Evolutionary conservation across 2,888 invertebrate species (phyloP).

Genomic region (Drosophila borborema): DNA sequence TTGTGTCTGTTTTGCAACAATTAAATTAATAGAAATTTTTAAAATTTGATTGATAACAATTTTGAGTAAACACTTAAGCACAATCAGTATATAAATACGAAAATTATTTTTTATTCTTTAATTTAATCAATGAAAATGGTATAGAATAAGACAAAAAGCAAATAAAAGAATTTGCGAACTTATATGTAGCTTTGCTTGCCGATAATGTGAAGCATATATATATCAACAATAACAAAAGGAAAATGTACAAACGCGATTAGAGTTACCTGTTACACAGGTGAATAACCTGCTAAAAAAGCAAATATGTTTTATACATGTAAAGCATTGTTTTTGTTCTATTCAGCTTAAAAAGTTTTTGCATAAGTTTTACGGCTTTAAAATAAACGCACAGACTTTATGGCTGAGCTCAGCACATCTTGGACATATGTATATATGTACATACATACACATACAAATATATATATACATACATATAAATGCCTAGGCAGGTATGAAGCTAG

Average conservation of each 20-base stretch:
- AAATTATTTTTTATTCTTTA: constrained; percentile 8
- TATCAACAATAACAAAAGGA: constrained; percentile 10
- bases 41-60: constrained; percentile 21
- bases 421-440: not conserved
- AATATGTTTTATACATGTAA: constrained; percentile 3
- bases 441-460: constrained; percentile 6
- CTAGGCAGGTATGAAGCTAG: constrained; percentile 18
- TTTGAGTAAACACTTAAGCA: not conserved
- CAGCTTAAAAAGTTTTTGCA: not conserved
- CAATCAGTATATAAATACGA: constrained; percentile 21
- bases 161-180: not conserved
- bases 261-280: constrained; percentile 36
- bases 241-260: constrained; percentile 10
- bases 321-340: not conserved
- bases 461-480: not conserved
- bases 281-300: constrained; percentile 43
- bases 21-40: not conserved
- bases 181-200: not conserved
- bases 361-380: constrained; percentile 7
- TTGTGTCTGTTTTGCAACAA: not conserved
- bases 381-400: not conserved
- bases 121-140: constrained; percentile 5
- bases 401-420: constrained; percentile 20
- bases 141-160: constrained; percentile 22
- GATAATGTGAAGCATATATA: constrained; percentile 4